phyloP scores from a whole-genome alignment of 1,140 invertebrate genomes.

The Cepaea nemoralis region DNA sequence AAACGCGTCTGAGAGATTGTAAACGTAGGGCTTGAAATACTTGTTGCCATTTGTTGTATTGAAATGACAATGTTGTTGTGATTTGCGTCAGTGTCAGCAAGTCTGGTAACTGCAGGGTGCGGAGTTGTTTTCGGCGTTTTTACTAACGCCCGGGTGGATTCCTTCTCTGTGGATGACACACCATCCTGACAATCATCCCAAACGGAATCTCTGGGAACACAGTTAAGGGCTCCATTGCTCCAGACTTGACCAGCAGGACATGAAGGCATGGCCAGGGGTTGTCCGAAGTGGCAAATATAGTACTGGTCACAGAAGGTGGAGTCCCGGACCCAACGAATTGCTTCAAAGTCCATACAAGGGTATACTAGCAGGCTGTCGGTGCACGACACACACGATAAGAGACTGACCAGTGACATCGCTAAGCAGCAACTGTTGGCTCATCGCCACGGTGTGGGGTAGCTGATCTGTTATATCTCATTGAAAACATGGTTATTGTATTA shows the following conservation, averaged over 20 bases:
- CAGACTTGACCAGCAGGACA: constrained; percentile 51
- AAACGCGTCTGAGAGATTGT: not conserved
- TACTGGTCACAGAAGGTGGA: constrained; percentile 45
- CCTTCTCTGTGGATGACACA: not conserved
- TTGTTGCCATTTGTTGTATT: not conserved
- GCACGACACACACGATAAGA: not conserved
- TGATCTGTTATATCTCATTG: not conserved
- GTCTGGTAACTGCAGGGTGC: no score
- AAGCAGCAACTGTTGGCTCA: not conserved
- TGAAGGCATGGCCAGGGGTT: constrained; percentile 48
- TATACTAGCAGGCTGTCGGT: constrained; percentile 22
- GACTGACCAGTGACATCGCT: not conserved
- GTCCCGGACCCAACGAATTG: constrained; percentile 50
- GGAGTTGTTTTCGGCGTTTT: not conserved
- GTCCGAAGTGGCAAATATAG: constrained; percentile 53
- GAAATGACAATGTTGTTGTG: not conserved
- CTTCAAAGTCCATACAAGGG: constrained; percentile 42
- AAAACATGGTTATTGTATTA: not conserved
- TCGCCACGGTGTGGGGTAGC: no score
- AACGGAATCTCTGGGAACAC: constrained; percentile 44
- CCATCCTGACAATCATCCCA: constrained; percentile 49
- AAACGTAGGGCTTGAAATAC: not conserved
- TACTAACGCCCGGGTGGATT: not conserved
- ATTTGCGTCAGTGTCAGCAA: not conserved
- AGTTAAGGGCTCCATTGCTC: constrained; percentile 49